Evolutionary conservation across 2,797 vertebrate species (phyloP).

Genomic region (Synanceia verrucosa): DNA sequence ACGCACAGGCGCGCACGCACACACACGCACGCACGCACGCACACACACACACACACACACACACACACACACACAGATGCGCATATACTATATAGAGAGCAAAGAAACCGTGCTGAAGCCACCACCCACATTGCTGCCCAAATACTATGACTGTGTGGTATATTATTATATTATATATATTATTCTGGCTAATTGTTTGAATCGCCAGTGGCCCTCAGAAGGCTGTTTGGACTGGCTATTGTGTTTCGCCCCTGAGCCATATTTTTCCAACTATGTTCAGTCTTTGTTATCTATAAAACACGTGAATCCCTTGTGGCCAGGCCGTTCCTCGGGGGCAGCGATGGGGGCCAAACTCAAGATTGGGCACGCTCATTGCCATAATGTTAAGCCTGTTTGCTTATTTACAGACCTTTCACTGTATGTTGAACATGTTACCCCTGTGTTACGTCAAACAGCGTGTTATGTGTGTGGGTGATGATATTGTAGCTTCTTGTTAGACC

Average conservation of each 20-base stretch:
- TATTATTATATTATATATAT: too few relatives aligned
- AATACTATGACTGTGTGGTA: constrained; percentile 37
- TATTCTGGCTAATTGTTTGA: constrained; percentile 51
- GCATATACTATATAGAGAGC: not conserved
- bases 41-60: not conserved
- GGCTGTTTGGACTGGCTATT: constrained; percentile 33
- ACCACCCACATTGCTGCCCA: constrained; percentile 42
- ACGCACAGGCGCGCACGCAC: not conserved
- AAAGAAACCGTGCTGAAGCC: constrained; percentile 19
- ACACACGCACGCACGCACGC: constrained; percentile 1
- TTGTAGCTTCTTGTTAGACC: constrained; percentile 17
- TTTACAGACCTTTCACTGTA: constrained; percentile 21
- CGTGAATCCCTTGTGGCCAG: constrained; percentile 59
- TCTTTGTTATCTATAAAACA: constrained; percentile 63
- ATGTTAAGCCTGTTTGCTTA: constrained; percentile 34
- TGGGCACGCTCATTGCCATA: constrained; percentile 39
- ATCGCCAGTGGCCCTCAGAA: constrained; percentile 31
- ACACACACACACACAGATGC: not conserved
- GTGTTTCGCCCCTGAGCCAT: constrained; percentile 46
- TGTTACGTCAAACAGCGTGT: constrained; percentile 35
- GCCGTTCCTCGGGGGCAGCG: constrained; percentile 32
- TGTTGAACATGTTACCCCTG: constrained; percentile 21
- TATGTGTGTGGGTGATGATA: constrained; percentile 10
- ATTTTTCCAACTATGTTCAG: constrained; percentile 37
- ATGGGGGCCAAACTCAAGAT: constrained; percentile 55